These are phyloP conservation scores for Lasioglossum morio DNA, from an alignment of 2,888 invertebrate species.

Conservation along the genomic window DNA sequence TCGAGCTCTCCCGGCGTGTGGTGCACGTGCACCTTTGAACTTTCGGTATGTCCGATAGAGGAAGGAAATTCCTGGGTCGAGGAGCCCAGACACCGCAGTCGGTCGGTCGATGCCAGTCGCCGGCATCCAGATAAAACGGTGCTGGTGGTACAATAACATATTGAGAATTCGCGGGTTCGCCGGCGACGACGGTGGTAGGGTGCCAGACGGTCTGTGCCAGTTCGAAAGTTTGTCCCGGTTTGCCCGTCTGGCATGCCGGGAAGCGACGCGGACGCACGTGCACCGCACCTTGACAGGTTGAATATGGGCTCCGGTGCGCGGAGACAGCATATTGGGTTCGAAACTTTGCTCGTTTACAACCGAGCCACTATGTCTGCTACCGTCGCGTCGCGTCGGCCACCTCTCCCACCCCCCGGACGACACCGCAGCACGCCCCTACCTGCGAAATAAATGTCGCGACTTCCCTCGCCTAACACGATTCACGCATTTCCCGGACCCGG, in stretches of 20 bases:
- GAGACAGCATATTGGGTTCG: constrained; percentile 76
- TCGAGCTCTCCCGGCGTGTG: background rate
- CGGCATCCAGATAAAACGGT: constrained; percentile 66
- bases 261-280: constrained; percentile 70
- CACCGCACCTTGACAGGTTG: constrained; percentile 76
- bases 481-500: constrained; percentile 32
- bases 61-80: constrained; percentile 61
- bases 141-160: constrained; percentile 68
- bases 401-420: background rate
- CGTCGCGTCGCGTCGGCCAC: constrained; percentile 38
- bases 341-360: constrained; percentile 78
- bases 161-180: constrained; percentile 69
- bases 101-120: constrained; percentile 53
- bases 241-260: constrained; percentile 75
- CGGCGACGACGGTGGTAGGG: constrained; percentile 63
- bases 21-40: constrained; percentile 50
- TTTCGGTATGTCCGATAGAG: constrained; percentile 37
- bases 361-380: constrained; percentile 64
- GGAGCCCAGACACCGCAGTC: constrained; percentile 45
- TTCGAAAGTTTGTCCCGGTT: constrained; percentile 84
- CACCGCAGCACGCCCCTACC: background rate
- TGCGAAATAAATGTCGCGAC: constrained; percentile 63
- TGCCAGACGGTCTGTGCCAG: constrained; percentile 83
- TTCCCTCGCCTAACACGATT: constrained; percentile 40
- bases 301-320: constrained; percentile 70